Percentiles rank a stretch among this genome's conserved stretches.
These are phyloP conservation scores for Agrotis segetum DNA, from an alignment of 2,888 invertebrate genomes.

Conservation along the genomic window DNA sequence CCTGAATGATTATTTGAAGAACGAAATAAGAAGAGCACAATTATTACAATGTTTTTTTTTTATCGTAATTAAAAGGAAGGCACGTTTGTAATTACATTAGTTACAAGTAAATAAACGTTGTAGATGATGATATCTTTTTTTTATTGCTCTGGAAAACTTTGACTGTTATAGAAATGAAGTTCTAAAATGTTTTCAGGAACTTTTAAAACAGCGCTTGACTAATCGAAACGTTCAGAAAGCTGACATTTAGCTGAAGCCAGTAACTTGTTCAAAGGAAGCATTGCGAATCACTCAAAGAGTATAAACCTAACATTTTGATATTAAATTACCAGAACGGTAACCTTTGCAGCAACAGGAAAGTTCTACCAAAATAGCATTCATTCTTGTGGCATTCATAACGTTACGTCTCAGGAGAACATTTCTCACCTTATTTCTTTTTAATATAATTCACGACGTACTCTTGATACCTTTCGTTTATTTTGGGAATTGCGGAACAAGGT, in stretches of 20 bases:
- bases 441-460: slow-evolving; percentile 28
- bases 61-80: neutral
- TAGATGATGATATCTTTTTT: slow-evolving; percentile 6
- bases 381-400: slow-evolving; percentile 23
- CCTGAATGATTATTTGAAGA: slow-evolving; percentile 28
- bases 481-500: slow-evolving; percentile 36
- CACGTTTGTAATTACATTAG: neutral
- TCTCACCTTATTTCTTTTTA: slow-evolving; percentile 28
- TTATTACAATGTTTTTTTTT: neutral
- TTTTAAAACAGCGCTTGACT: neutral
- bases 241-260: neutral
- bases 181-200: slow-evolving; percentile 8
- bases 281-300: slow-evolving; percentile 14
- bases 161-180: slow-evolving; percentile 2
- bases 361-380: slow-evolving; percentile 3
- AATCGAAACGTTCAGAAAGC: neutral
- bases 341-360: slow-evolving; percentile 12
- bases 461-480: slow-evolving; percentile 38
- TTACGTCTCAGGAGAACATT: slow-evolving; percentile 31
- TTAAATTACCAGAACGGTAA: slow-evolving; percentile 29
- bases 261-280: slow-evolving; percentile 18
- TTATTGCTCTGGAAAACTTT: slow-evolving; percentile 5
- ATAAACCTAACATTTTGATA: slow-evolving; percentile 15
- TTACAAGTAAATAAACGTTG: slow-evolving; percentile 15
- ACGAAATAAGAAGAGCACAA: no score